Conservation (phyloP, 2,888 invertebrate genomes). For the Calliopum simillimum region DNA sequence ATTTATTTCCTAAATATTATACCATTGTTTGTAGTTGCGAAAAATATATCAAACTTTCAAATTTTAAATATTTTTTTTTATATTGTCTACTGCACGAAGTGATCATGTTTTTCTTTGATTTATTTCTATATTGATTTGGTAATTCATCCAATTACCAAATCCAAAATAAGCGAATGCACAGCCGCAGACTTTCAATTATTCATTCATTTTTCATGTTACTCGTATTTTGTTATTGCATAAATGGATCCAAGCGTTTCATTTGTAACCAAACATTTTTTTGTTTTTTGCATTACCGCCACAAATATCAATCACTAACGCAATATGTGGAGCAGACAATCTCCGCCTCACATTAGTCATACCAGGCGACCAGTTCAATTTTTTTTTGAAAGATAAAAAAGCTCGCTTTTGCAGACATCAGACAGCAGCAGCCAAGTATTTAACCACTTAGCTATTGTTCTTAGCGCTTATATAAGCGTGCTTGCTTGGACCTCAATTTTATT, state of each 20-base stretch:
- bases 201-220: slow-evolving; percentile 1
- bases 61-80: not conserved
- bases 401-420: not conserved
- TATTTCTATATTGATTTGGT: slow-evolving; percentile 19
- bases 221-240: slow-evolving; percentile 15
- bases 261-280: not conserved
- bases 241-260: not conserved
- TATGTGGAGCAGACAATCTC: slow-evolving; percentile 18
- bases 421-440: not conserved
- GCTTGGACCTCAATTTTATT: not conserved
- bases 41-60: slow-evolving; percentile 20
- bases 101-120: not conserved
- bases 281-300: not conserved
- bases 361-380: too few species aligned
- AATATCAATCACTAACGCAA: not conserved
- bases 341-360: not conserved
- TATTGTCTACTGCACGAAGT: slow-evolving; percentile 10
- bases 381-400: not conserved
- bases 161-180: slow-evolving; percentile 5
- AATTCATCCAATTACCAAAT: slow-evolving; percentile 30
- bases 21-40: too few species aligned
- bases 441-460: slow-evolving; percentile 28
- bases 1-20: not conserved
- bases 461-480: slow-evolving; percentile 20
- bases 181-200: slow-evolving; percentile 31